phyloP scores from a whole-genome alignment of 2,888 invertebrate species.

The Lacanobia oleracea region DNA sequence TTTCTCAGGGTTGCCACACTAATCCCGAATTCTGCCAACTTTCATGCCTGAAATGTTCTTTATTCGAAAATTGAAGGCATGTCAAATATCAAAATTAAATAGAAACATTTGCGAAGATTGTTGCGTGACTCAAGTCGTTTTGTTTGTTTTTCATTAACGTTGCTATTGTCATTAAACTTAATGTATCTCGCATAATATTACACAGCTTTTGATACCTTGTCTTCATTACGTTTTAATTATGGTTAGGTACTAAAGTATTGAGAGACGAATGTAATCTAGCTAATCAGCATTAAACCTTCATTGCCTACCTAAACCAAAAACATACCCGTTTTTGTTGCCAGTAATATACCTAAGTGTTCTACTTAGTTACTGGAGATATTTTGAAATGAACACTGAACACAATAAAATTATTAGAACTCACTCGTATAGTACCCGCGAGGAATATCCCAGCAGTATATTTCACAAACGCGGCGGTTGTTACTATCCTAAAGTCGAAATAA shows the following conservation, averaged over 20 bases:
- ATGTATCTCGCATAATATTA: slow-evolving; percentile 50
- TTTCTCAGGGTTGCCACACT: slow-evolving; percentile 81
- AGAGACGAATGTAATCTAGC: slow-evolving; percentile 5
- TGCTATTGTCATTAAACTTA: slow-evolving; percentile 53
- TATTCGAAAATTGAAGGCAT: slow-evolving; percentile 74
- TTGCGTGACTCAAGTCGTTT: slow-evolving; percentile 63
- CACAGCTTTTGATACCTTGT: slow-evolving; percentile 47
- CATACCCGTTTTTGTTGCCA: slow-evolving; percentile 7
- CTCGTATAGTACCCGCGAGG: slow-evolving; percentile 36
- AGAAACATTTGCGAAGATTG: slow-evolving; percentile 58
- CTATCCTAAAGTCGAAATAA: slow-evolving; percentile 55
- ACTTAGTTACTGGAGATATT: not conserved
- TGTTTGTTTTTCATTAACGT: slow-evolving; percentile 63
- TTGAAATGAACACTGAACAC: slow-evolving; percentile 6
- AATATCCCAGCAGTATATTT: slow-evolving; percentile 30
- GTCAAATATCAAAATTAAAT: slow-evolving; percentile 74
- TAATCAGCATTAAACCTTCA: slow-evolving; percentile 9
- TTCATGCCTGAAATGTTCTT: slow-evolving; percentile 75
- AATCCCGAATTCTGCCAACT: slow-evolving; percentile 79
- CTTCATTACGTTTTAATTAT: slow-evolving; percentile 40
- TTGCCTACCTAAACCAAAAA: too few species aligned
- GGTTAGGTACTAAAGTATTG: slow-evolving; percentile 29
- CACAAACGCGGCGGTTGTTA: slow-evolving; percentile 6
- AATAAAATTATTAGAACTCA: slow-evolving; percentile 16
- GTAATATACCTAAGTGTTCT: not conserved